Evolutionary conservation across 2,797 vertebrate genomes (phyloP).

Genomic region (Anguilla marmorata): DNA sequence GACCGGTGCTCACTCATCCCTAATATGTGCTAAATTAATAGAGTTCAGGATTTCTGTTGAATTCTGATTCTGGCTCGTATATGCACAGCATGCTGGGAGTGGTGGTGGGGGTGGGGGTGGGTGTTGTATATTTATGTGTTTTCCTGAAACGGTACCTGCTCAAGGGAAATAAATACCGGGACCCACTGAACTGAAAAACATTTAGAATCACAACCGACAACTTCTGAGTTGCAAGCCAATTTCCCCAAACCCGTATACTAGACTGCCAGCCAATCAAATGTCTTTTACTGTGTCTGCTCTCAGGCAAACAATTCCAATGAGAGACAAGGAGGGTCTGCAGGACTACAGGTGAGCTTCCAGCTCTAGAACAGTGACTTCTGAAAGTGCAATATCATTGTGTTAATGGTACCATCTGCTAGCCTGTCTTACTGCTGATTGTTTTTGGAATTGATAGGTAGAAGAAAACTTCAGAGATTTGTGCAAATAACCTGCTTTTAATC

Average conservation of each 20-base stretch:
- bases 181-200: not conserved
- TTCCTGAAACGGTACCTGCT: not conserved
- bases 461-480: no score
- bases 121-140: not conserved
- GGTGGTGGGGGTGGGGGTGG: not conserved
- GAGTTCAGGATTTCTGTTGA: not conserved
- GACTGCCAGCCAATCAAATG: not conserved
- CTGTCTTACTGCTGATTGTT: not conserved
- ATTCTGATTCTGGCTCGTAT: not conserved
- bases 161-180: not conserved
- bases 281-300: constrained; percentile 40
- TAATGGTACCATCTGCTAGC: not conserved
- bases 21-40: not conserved
- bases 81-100: not conserved
- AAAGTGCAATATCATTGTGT: not conserved
- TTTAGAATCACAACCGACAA: not conserved
- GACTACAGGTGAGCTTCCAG: constrained; percentile 85
- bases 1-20: not conserved
- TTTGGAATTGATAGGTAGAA: not conserved
- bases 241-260: not conserved
- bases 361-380: not conserved
- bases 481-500: not conserved
- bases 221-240: not conserved
- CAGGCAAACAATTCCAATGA: constrained; percentile 87
- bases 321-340: constrained; percentile 97